phyloP scores from a whole-genome alignment of 2,797 vertebrate species.

The Epinephelus coioides region DNA sequence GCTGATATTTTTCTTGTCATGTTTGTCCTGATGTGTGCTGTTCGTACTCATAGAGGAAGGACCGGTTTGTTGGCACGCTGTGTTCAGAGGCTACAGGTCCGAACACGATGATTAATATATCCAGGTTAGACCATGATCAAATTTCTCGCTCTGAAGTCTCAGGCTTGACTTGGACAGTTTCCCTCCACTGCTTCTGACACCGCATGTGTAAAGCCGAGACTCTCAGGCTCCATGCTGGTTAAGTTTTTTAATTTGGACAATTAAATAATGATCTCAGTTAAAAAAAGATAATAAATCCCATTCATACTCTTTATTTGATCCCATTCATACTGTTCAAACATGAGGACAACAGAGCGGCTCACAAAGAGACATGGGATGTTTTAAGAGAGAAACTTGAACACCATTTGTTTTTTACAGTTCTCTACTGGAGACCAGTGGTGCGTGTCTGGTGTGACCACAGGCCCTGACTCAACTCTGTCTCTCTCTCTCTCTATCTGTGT shows the following conservation, averaged over 20 bases:
- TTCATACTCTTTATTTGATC: neutral
- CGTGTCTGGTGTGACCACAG: constrained; percentile 86
- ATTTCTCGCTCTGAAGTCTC: constrained; percentile 50
- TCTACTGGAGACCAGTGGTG: constrained; percentile 72
- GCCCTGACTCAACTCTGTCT: constrained; percentile 68
- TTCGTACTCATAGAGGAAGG: constrained; percentile 64
- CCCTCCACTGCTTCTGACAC: neutral
- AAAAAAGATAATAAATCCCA: neutral
- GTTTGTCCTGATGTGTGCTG: constrained; percentile 60
- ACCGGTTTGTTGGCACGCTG: constrained; percentile 78
- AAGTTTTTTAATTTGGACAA: neutral
- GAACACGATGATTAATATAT: constrained; percentile 80
- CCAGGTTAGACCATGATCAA: constrained; percentile 56
- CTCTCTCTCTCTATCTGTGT: constrained; percentile 9
- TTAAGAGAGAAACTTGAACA: constrained; percentile 47
- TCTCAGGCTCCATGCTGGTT: neutral
- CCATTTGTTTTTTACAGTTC: constrained; percentile 61
- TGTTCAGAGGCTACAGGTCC: constrained; percentile 77
- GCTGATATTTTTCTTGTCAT: constrained; percentile 10
- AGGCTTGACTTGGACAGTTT: constrained; percentile 21
- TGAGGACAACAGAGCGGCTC: neutral
- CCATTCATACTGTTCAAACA: constrained; percentile 2
- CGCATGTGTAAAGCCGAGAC: neutral
- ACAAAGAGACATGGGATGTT: neutral
- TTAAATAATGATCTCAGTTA: neutral